A percentile compares a stretch with the other conserved stretches of the same genome.
phyloP scores from a whole-genome alignment of 92 coral and sea anemone genomes.

The Umimayanthus chanpuru region DNA sequence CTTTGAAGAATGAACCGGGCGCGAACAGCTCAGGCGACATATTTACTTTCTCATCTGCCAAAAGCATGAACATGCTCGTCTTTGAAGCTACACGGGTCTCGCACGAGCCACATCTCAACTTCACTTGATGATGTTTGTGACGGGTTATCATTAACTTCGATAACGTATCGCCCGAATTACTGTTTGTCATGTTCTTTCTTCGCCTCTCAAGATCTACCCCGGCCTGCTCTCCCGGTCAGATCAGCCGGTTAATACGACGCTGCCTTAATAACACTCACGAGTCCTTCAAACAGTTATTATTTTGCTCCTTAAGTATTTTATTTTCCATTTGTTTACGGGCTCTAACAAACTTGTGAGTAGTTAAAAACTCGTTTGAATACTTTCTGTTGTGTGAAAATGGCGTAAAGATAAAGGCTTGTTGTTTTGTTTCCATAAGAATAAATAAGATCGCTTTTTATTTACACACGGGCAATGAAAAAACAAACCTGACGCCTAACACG shows the following conservation, averaged over 20 bases:
- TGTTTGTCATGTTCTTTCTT: constrained; percentile 40
- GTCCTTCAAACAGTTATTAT: constrained; percentile 5
- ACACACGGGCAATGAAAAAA: constrained; percentile 60
- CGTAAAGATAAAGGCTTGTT: constrained; percentile 28
- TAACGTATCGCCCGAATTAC: constrained; percentile 36
- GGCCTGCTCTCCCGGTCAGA: constrained; percentile 45
- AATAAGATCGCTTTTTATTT: constrained; percentile 74
- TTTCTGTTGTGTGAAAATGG: constrained; percentile 31
- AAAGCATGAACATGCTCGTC: background rate
- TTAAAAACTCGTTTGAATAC: background rate
- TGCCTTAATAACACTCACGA: constrained; percentile 15
- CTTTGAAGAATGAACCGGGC: background rate
- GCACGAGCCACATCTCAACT: constrained; percentile 18
- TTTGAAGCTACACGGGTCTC: background rate
- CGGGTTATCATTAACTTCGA: constrained; percentile 27
- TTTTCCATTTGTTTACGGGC: background rate
- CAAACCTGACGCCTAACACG: constrained; percentile 11
- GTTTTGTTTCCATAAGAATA: constrained; percentile 64
- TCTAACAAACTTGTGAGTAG: background rate
- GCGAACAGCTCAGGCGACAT: constrained; percentile 7
- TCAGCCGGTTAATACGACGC: too few species aligned
- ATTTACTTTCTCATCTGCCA: background rate
- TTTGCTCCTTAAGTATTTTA: constrained; percentile 3
- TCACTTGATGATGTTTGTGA: background rate
- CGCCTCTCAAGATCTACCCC: constrained; percentile 25